Base-by-base conservation (phyloP, 2,888 invertebrate species). In the Helobdella robusta region DNA sequence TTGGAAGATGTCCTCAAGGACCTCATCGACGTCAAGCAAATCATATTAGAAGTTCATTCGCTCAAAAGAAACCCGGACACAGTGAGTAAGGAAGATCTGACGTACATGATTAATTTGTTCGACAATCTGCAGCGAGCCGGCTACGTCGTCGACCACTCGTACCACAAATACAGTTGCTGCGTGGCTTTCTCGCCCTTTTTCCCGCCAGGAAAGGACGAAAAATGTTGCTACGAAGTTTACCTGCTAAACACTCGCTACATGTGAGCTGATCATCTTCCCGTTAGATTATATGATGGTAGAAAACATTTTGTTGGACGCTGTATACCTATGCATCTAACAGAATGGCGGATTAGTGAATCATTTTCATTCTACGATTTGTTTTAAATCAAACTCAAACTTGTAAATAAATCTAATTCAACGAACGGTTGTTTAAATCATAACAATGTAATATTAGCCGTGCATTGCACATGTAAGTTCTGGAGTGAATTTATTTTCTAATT, bases 201-300 rank as follows among this genome's bases (percentile, higher is more conserved):
- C 8, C 56, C 56, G 4, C 23, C 8, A 4, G 56, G 28, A 28
- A n/a, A 28, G n/a, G 32, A 4, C 56, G 56, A 56, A 25, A 56
- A 56, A 32, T 56, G 56, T 56, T 56, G 56, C n/a, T 28, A 56
- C 28, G 56, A 56, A 32, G 32, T 56, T n/a, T 56, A 56, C 56
- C n/a, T 56, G 23, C 30, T 28, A 8, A 56, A 56, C 56, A 28
- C 44, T 40, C 11, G 44, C 11, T 40, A 40, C n/a, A n/a, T 40
- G 11, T 40, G 44, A 40, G n/a, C n/a, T n/a, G n/a, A n/a, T n/a
- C n/a, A n/a, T n/a, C n/a, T n/a, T n/a, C n/a, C n/a, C n/a, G n/a
- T n/a, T n/a, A n/a, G n/a, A n/a, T n/a, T n/a, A n/a, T n/a, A n/a
- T n/a, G n/a, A n/a, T n/a, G n/a, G n/a, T n/a, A n/a, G n/a, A n/a